phyloP scores from a whole-genome alignment of 2,888 invertebrate genomes.

The Flexamia atlantica region DNA sequence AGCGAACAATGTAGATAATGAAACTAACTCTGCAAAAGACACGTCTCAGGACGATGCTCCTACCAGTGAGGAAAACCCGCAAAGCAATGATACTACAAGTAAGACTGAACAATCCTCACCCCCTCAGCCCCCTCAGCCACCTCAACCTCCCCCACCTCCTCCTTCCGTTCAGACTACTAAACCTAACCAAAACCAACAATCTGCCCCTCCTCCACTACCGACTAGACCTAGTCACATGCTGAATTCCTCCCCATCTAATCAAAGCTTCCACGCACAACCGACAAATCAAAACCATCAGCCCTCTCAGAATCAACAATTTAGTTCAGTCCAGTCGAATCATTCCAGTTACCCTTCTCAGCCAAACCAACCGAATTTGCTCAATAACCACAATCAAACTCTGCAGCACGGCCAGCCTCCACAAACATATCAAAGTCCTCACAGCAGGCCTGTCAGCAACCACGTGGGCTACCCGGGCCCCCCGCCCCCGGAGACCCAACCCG shows the following conservation, averaged over 20 bases:
- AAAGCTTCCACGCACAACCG: not conserved
- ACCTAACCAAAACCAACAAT: not conserved
- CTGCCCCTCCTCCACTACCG: not conserved
- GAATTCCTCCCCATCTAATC: not conserved
- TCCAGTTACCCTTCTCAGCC: not conserved
- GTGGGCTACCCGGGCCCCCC: slow-evolving; percentile 35
- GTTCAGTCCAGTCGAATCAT: not conserved
- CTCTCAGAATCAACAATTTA: not conserved
- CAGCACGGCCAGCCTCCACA: not conserved
- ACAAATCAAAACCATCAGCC: not conserved
- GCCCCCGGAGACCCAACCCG: not conserved
- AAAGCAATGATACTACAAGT: slow-evolving; percentile 23
- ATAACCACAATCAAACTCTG: slow-evolving; percentile 12
- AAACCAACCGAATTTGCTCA: slow-evolving; percentile 21
- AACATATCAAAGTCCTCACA: not conserved
- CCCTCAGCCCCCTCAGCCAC: not conserved
- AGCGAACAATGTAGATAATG: slow-evolving; percentile 27
- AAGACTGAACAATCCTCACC: slow-evolving; percentile 22
- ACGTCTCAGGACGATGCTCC: not conserved
- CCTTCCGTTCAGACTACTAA: not conserved
- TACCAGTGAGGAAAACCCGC: slow-evolving; percentile 1
- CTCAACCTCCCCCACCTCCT: slow-evolving; percentile 5
- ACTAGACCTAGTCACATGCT: not conserved
- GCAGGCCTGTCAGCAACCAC: slow-evolving; percentile 25
- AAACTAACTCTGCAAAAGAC: slow-evolving; percentile 2